Evolutionary conservation across 2,888 invertebrate genomes (phyloP), one percentile per base, ranked within the genome.

Genomic region (Pachliopta kotzebuea): DNA sequence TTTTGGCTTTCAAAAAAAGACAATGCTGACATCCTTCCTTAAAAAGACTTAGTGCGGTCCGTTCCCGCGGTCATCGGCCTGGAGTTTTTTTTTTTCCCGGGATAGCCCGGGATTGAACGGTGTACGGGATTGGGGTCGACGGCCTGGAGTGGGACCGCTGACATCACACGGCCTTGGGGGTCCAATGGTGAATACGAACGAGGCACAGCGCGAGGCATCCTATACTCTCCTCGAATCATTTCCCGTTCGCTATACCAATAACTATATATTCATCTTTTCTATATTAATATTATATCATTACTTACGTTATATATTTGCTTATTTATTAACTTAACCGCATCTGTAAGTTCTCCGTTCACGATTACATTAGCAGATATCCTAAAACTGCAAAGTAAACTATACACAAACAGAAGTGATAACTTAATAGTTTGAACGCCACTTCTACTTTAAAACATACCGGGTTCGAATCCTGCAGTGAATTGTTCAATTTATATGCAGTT

Each of bases 51-150:
- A 20, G 24, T 59, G 29, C 31, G 53, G 61, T 60, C 60, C 61
- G 57, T 52, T 50, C 58, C 24, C 61, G 67, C 69, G 75, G 74
- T 75, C 72, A 70, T 66, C 68, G 75, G 70, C 73, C 73, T 64
- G 55, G 26, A 50, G 67, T 69, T 71, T 74, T 73, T 71, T 74
- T 73, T 72, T 67, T 63, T 55, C 63, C 71, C 71, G 79, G 78
- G 77, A 76, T 78, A 75, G 76, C 79, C 76, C 76, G 71, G 76
- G 78, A 75, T 65, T 65, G 68, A 60, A 65, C 64, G 68, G 70
- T 69, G 76, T 76, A 74, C 72, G 75, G 73, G 72, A 72, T 64
- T 67, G 37, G 73, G 77, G 78, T 71, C 75, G 74, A 66, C 70
- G 76, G 68, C 73, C 73, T 70, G 63, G 67, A 71, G 67, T 63